Conservation (phyloP, 2,113 vertebrate species). For the Steatornis caripensis region DNA sequence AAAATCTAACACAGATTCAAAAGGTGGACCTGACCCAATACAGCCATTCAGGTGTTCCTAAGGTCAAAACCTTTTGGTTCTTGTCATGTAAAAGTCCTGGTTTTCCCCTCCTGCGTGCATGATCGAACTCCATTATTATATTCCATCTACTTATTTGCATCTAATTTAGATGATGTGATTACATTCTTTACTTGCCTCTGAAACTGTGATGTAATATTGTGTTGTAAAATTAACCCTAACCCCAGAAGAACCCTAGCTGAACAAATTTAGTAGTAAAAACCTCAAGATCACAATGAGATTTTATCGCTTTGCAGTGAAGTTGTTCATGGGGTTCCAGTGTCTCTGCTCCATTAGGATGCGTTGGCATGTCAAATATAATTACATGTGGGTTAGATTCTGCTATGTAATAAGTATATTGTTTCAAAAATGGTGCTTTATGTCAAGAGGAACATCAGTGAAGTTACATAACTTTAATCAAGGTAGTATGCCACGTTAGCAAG, state of each 20-base stretch:
- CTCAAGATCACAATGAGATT: neutral
- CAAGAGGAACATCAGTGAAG: neutral
- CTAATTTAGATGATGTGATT: neutral
- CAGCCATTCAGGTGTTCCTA: neutral
- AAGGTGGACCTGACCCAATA: neutral
- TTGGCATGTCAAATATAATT: neutral
- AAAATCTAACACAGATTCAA: neutral
- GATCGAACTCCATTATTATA: neutral
- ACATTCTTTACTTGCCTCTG: neutral
- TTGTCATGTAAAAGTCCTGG: neutral
- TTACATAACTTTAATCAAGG: neutral
- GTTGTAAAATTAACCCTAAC: neutral
- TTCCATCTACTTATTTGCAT: neutral
- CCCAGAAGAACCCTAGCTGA: neutral
- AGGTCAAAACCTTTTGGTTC: neutral
- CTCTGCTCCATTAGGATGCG: neutral
- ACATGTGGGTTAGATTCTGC: neutral
- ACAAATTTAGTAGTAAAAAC: neutral
- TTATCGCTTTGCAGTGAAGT: neutral
- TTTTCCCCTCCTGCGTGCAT: neutral
- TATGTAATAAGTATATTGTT: neutral
- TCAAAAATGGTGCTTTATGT: neutral
- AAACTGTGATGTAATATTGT: neutral
- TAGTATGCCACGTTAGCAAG: neutral
- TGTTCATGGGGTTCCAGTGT: neutral